phyloP scores from a whole-genome alignment of 92 coral and sea anemone species.

The Montipora capitata region DNA sequence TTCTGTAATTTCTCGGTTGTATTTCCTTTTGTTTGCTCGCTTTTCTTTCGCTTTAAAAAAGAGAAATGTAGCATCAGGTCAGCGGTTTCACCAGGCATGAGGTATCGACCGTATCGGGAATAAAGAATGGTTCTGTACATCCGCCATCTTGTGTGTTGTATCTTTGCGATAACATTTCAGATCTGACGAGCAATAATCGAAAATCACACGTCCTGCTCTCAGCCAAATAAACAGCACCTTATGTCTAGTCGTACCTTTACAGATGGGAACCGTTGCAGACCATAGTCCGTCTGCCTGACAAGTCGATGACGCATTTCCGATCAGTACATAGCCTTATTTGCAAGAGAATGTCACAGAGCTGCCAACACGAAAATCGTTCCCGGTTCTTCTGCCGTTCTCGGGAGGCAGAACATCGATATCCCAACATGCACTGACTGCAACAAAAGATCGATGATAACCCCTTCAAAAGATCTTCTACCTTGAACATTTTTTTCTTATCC shows the following conservation, averaged over 20 bases:
- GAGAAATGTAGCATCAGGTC: too few species aligned
- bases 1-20: too few species aligned
- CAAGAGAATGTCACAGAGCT: conserved; percentile 73
- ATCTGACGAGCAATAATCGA: too few species aligned
- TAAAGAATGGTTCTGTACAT: too few species aligned
- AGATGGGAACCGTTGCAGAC: conserved; percentile 64
- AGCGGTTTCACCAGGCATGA: too few species aligned
- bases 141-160: too few species aligned
- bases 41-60: too few species aligned
- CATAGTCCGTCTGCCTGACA: conserved; percentile 75
- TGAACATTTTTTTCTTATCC: too few species aligned
- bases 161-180: too few species aligned
- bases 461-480: too few species aligned
- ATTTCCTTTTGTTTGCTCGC: too few species aligned
- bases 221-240: not conserved
- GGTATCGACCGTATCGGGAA: too few species aligned
- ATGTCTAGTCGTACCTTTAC: conserved; percentile 53
- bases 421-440: conserved; percentile 21
- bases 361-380: conserved; percentile 61
- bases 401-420: conserved; percentile 59
- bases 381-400: conserved; percentile 58
- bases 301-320: conserved; percentile 23
- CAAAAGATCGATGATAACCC: not conserved
- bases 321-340: conserved; percentile 44
- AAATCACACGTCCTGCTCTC: not conserved